Conservation (phyloP, 2,797 vertebrate species). For the Chelon labrosus region DNA sequence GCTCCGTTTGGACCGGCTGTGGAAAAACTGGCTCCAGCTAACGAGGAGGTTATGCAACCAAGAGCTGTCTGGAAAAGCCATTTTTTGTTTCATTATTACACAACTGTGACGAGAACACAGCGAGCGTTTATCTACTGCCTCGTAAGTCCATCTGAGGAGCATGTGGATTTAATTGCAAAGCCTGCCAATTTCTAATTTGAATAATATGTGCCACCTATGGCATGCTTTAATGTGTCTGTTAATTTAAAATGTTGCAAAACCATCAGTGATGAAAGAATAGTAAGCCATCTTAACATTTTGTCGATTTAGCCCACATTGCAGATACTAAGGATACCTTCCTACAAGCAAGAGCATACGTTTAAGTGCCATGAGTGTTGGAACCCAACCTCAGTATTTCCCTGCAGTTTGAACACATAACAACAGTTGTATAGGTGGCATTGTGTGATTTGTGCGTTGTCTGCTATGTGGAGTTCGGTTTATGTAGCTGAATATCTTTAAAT, state of each 20-base stretch:
- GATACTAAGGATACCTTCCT: not conserved
- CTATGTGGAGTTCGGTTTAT: slow-evolving; percentile 26
- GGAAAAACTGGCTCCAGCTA: slow-evolving; percentile 46
- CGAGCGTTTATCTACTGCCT: slow-evolving; percentile 19
- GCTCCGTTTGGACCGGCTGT: slow-evolving; percentile 50
- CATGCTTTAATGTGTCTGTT: no score
- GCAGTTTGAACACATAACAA: slow-evolving; percentile 2
- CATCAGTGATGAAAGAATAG: not conserved
- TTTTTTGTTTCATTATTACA: slow-evolving; percentile 24
- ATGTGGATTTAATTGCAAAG: slow-evolving; percentile 1
- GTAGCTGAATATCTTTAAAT: slow-evolving; percentile 24
- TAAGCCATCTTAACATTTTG: not conserved
- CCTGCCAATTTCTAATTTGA: not conserved
- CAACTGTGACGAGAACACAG: slow-evolving; percentile 14
- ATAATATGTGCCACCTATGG: no score
- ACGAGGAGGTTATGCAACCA: slow-evolving; percentile 30
- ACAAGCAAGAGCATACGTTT: not conserved
- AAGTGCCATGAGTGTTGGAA: slow-evolving; percentile 6
- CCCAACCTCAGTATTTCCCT: not conserved
- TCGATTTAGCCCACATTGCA: not conserved
- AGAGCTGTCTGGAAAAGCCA: slow-evolving; percentile 27
- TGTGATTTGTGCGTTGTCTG: slow-evolving; percentile 34
- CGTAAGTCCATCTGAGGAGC: slow-evolving; percentile 6
- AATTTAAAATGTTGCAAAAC: slow-evolving; percentile 5
- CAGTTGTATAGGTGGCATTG: slow-evolving; percentile 4